Evolutionary conservation across 2,888 invertebrate genomes (phyloP).

Genomic region (Cecidostiba fungosa): DNA sequence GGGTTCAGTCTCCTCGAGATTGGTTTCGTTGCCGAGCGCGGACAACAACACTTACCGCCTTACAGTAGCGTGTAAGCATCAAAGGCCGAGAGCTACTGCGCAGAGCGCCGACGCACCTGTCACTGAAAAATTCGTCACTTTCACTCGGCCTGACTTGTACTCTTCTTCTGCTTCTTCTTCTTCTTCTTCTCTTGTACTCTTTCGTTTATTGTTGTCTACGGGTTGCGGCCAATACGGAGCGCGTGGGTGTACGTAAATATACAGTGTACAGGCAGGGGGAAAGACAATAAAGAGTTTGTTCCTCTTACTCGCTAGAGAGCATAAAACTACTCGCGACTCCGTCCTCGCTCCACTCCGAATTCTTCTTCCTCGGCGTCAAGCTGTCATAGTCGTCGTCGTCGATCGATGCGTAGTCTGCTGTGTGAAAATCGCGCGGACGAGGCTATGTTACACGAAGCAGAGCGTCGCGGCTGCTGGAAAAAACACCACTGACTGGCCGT

Average conservation of each 20-base stretch:
- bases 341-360: constrained; percentile 43
- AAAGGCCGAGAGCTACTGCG: neutral
- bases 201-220: neutral
- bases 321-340: neutral
- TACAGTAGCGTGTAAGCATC: too few relatives aligned
- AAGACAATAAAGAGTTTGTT: neutral
- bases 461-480: constrained; percentile 16
- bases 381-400: neutral
- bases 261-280: neutral
- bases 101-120: neutral
- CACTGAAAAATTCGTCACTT: neutral
- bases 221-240: too few relatives aligned
- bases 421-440: neutral
- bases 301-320: neutral
- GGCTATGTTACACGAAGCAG: neutral
- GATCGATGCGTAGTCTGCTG: neutral
- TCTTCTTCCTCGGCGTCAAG: neutral
- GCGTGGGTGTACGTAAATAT: neutral
- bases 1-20: too few relatives aligned
- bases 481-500: constrained; percentile 35
- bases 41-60: too few relatives aligned
- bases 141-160: neutral
- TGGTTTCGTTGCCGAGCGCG: too few relatives aligned
- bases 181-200: neutral
- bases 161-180: neutral